Base-by-base conservation (phyloP, 2,797 vertebrate species). In the Coccyzus lansbergi region DNA sequence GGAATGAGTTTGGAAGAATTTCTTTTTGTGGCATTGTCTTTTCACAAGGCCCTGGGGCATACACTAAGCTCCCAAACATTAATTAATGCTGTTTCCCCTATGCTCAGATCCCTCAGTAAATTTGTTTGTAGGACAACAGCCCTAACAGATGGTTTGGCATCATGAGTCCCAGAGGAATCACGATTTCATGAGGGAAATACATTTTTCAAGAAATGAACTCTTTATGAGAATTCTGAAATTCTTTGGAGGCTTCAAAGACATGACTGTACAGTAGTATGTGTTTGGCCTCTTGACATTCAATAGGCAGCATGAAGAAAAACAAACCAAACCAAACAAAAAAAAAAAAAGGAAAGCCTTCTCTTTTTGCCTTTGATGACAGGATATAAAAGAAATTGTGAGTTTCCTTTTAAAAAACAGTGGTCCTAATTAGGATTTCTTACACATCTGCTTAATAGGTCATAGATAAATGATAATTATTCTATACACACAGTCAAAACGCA, bases 341-440 rank as follows among this genome's bases (percentile, higher is more conserved):
- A 40, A 48, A 91, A 75, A 79, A 95, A 42, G 0, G 8, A 91
- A 92, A 62, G 24, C 36, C 44, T 88, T 79, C 65, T 81, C 28
- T 65, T 83, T 64, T 15, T 72, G 59, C 70, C 46, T 94, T 82
- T 91, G 91, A 83, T 72, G 76, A 69, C 16, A 88, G 26, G 40
- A 90, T 76, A 88, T 65, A 65, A 91, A 93, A 88, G 79, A 90
- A 80, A 75, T 31, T 12, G 16, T 29, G 64, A 71, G 33, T 15
- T 86, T 69, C 55, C 34, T 90, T 70, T 94, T 89, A 93, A 77
- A 91, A 91, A 92, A 78, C 88, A 75, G 36, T 70, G 67, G 70
- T 88, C 76, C 52, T 92, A 93, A 91, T 91, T 95, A 91, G 67
- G 70, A 53, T 93, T 86, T 81, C 71, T 87, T 55, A 75, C 55